Evolutionary conservation across 2,797 vertebrate species (phyloP), one percentile per base, ranked within the genome.

Genomic region (Lemur catta): DNA sequence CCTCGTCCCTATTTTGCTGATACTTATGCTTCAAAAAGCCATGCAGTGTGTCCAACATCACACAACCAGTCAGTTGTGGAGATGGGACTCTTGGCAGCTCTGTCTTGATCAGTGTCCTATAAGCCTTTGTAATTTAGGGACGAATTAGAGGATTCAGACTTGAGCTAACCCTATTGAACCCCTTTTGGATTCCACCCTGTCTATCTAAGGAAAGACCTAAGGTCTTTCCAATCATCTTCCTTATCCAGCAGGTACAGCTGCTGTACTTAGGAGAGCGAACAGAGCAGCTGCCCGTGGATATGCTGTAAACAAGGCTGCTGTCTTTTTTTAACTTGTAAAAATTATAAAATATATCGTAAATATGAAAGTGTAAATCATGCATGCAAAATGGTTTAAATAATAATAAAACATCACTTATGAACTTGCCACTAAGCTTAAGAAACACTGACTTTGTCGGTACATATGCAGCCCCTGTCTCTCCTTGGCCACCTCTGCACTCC

Each of bases 11-110:
- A 33, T 43, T 41, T 85, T 50, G 33, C 11, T 41, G 35, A 33
- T 18, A 43, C 38, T 48, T 33, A 26, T 1, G 24, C n/a, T 86
- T 38, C 15, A 30, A 50, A 65, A 55, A 79, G 75, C 35, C 46
- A 52, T 0, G 0, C 15, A 52, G 15, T 0, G 1, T 41, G 57
- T 26, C 41, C 43, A 33, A 13, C 14, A 28, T 88, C 55, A 30
- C 86, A 48, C 43, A 63, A 17, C 22, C 30, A 26, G 26, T 50
- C 33, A 1, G n/a, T 17, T 17, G 4, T 26, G 18, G 18, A 52
- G 57, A 35, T 1, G 3, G n/a, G 35, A 52, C 26, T 92, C 17
- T 52, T 57, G 13, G 50, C 30, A 26, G 3, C n/a, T 87, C 79
- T 78, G 46, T 61, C 69, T 65, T 65, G 67, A 61, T 67, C 59